Base-by-base conservation (phyloP, 2,797 vertebrate genomes). In the Xenops minutus region DNA sequence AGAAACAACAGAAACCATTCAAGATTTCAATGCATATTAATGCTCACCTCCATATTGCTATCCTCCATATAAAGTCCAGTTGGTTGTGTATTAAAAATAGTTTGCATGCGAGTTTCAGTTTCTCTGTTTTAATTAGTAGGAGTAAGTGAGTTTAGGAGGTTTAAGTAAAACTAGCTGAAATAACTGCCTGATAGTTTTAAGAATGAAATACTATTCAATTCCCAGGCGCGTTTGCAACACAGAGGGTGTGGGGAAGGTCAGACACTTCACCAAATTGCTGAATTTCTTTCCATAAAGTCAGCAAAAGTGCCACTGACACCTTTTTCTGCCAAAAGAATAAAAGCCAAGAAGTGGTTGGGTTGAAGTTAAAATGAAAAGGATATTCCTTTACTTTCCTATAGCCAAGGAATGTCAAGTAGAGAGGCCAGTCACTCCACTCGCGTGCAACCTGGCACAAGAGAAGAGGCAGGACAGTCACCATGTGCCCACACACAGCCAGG, bases 161-260 rank as follows among this genome's bases (percentile, higher is more conserved):
- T 85, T 76, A 87, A 86, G 63, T 86, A 82, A 95, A 88, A 56
- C 51, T 86, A 69, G 81, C 67, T 67, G 32, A 88, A 94, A 63
- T 71, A 93, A 67, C 1, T 26, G 10, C 41, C 48, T 73, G 21
- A 46, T 39, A 21, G 39, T 56, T 92, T 87, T 82, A 90, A 86
- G 66, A 87, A 89, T 51, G 58, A 93, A 86, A 79, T 37, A 29
- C 1, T 81, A 78, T 90, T 41, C 30, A 10, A 34, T 48, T 88
- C n/a, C n/a, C 66, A 73, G 9, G 16, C 23, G 22, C 17, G 26
- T 79, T 75, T 82, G 39, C 19, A 85, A 85, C 39, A 75, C 7
- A 46, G 67, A 88, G 44, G 32, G 30, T 79, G 32, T 43, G 29
- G 48, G 59, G 39, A 92, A 93, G 69, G 85, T 84, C 83, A 95